phyloP scores from a whole-genome alignment of 2,888 invertebrate species.

The Bombylius major region DNA sequence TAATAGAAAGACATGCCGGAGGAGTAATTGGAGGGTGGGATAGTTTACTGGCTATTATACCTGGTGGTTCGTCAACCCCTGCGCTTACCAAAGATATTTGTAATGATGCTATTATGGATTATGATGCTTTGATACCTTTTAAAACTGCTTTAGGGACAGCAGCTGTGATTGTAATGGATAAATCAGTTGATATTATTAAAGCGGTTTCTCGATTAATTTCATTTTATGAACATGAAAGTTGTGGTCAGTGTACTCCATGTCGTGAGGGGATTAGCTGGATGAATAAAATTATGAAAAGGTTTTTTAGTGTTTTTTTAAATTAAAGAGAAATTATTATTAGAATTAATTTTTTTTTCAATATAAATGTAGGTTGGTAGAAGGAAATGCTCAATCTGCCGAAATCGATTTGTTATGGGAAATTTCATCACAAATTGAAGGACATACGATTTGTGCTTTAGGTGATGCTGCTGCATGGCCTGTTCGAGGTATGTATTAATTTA shows the following conservation, averaged over 20 bases:
- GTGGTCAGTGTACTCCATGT: conserved; percentile 99
- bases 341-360: background rate
- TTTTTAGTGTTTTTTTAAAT: background rate
- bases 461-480: conserved; percentile 99
- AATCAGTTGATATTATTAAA: conserved; percentile 89
- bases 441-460: conserved; percentile 96
- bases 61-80: conserved; percentile 97
- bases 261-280: conserved; percentile 95
- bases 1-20: conserved; percentile 92
- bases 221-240: conserved; percentile 99
- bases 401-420: conserved; percentile 99
- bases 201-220: conserved; percentile 91
- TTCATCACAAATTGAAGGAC: conserved; percentile 98
- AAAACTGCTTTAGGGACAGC: conserved; percentile 97
- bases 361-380: conserved; percentile 58
- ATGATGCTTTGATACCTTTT: conserved; percentile 87
- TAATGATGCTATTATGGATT: conserved; percentile 93
- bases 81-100: conserved; percentile 92
- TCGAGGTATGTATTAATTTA: conserved; percentile 48
- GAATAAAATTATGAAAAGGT: conserved; percentile 67
- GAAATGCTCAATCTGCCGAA: conserved; percentile 86
- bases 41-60: conserved; percentile 91
- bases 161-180: conserved; percentile 98
- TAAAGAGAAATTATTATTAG: background rate
- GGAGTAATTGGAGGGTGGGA: conserved; percentile 98